Percentiles rank a stretch among this genome's conserved stretches.
These are phyloP conservation scores for Cassiopea xamachana DNA, from an alignment of 30 jellyfish, hydroid and myxozoan species.

Conservation along the genomic window DNA sequence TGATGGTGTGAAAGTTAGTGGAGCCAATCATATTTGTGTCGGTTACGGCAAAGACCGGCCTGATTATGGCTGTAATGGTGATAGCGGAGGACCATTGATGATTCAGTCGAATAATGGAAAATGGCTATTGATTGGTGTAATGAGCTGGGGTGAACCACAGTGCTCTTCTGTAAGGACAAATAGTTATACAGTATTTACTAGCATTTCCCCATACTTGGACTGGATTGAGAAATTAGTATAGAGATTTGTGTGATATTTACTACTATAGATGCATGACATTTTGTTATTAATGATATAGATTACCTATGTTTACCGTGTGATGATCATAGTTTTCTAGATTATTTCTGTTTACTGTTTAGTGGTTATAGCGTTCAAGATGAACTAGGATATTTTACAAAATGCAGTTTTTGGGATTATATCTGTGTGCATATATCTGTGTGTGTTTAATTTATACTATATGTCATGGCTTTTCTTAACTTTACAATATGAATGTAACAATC, in stretches of 20 bases:
- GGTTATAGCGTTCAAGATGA: too few relatives aligned
- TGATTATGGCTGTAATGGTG: conserved; percentile 92
- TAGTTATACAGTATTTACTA: conserved; percentile 88
- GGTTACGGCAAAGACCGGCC: conserved; percentile 77
- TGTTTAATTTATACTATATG: too few relatives aligned
- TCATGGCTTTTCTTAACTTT: too few relatives aligned
- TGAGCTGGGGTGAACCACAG: conserved; percentile 94
- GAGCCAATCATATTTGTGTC: conserved; percentile 60
- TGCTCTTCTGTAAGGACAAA: conserved; percentile 60
- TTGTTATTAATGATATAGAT: too few relatives aligned
- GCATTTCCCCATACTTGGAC: conserved; percentile 36
- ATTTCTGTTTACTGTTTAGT: too few relatives aligned
- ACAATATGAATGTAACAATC: too few relatives aligned
- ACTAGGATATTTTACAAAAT: too few relatives aligned
- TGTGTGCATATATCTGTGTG: too few relatives aligned
- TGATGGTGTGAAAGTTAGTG: conserved; percentile 57
- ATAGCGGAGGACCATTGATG: conserved; percentile 93
- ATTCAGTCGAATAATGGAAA: conserved; percentile 7
- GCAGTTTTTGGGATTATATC: too few relatives aligned
- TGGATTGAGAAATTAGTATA: conserved; percentile 60
- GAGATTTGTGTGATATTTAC: background rate
- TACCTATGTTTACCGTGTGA: too few relatives aligned
- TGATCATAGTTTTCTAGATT: too few relatives aligned
- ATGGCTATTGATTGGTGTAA: conserved; percentile 81
- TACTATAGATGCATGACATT: background rate